A percentile compares a stretch with the other conserved stretches of the same genome.
Evolutionary conservation across 2,113 vertebrate genomes (phyloP).

Genomic region (Ploceus nigricollis): DNA sequence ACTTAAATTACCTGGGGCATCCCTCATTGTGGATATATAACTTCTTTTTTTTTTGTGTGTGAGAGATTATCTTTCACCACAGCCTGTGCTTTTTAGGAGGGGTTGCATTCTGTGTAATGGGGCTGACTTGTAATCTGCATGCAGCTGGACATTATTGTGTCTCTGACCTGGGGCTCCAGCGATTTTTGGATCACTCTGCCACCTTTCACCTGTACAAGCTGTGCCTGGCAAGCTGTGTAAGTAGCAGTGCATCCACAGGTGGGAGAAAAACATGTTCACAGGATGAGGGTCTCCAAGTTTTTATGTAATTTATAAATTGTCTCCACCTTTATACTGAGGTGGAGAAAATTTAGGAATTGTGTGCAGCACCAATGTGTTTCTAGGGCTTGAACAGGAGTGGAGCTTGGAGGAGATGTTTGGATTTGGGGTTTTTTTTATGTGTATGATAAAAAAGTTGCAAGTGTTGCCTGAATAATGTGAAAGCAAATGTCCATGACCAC

Average conservation of each 20-base stretch:
- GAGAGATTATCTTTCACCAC: neutral
- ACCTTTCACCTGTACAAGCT: neutral
- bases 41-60: neutral
- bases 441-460: neutral
- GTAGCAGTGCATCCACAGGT: neutral
- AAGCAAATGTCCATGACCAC: neutral
- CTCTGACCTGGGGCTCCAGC: neutral
- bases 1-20: neutral
- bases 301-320: neutral
- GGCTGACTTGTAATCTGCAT: neutral
- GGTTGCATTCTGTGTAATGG: neutral
- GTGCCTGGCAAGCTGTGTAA: neutral
- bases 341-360: neutral
- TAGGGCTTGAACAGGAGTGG: neutral
- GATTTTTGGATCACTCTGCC: neutral
- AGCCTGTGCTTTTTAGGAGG: neutral
- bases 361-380: rapidly evolving
- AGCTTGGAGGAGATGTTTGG: neutral
- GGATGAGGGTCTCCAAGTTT: neutral
- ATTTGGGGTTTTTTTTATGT: neutral
- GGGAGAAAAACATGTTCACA: neutral
- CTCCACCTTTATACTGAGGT: no score
- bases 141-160: neutral
- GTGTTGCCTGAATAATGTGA: neutral
- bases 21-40: rapidly evolving